Conservation (phyloP, 2,797 vertebrate genomes). For the Myiothlypis chrysogaster region DNA sequence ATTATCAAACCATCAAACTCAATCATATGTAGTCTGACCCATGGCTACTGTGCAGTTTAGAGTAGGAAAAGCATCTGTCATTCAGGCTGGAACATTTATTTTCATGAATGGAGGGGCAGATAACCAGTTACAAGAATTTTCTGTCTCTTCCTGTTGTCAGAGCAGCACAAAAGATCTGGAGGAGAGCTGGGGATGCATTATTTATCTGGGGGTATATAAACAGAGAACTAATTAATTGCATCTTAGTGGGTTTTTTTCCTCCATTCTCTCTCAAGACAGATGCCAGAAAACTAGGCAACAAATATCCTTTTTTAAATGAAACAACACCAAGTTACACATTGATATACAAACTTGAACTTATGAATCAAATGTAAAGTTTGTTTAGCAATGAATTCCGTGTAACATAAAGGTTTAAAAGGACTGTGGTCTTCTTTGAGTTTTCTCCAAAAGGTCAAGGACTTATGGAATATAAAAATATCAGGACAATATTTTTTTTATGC, state of each 20-base stretch:
- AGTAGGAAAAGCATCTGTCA: neutral
- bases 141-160: neutral
- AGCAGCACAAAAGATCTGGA: neutral
- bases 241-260: fast-evolving
- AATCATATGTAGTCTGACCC: neutral
- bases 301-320: neutral
- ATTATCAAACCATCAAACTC: neutral
- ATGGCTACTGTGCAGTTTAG: neutral
- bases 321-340: neutral
- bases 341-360: neutral
- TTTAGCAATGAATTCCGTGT: neutral
- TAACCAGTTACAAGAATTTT: neutral
- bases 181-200: neutral
- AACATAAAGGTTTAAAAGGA: neutral
- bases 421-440: neutral
- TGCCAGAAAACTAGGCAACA: neutral
- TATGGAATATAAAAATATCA: neutral
- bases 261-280: neutral
- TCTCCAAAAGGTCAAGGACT: neutral
- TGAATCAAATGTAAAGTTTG: neutral
- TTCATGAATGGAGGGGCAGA: neutral
- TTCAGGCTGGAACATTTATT: neutral
- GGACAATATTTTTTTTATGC: neutral
- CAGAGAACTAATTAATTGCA: neutral
- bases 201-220: neutral